These are phyloP conservation scores for Apodemia mormo DNA, from an alignment of 2,888 invertebrate species.

Conservation along the genomic window DNA sequence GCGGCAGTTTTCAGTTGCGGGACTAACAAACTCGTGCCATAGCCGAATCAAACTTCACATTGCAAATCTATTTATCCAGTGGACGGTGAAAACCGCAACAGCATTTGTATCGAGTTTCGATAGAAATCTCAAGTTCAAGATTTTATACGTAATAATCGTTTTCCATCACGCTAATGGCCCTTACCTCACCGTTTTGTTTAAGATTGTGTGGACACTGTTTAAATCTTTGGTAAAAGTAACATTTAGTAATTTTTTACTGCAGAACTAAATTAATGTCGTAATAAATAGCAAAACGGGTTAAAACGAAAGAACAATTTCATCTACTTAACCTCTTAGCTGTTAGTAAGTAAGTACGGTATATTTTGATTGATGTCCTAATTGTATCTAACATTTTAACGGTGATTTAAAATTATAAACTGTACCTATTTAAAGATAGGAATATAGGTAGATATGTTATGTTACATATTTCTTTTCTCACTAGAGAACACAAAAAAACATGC, in stretches of 20 bases:
- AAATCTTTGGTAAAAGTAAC: conserved; percentile 1
- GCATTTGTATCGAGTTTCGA: conserved; percentile 40
- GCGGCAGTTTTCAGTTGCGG: background rate
- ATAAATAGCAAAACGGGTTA: background rate
- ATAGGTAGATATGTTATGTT: no score
- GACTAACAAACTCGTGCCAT: background rate
- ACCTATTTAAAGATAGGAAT: no score
- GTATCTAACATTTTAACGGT: no score
- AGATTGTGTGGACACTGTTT: conserved; percentile 13
- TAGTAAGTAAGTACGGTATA: no score
- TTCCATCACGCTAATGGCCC: conserved; percentile 17
- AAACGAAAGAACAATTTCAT: no score
- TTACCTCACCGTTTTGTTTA: conserved; percentile 14
- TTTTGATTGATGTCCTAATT: no score
- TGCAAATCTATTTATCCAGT: conserved; percentile 17
- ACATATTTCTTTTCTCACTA: no score
- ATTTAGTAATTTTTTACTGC: conserved; percentile 3
- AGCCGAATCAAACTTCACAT: background rate
- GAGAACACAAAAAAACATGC: no score
- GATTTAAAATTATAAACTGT: no score
- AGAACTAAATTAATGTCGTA: background rate
- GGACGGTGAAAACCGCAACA: conserved; percentile 30
- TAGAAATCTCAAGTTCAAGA: conserved; percentile 57
- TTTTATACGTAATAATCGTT: conserved; percentile 29
- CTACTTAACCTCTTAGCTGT: no score